phyloP scores from a whole-genome alignment of 2,888 invertebrate species.

The Scrobipalpa atriplicella region DNA sequence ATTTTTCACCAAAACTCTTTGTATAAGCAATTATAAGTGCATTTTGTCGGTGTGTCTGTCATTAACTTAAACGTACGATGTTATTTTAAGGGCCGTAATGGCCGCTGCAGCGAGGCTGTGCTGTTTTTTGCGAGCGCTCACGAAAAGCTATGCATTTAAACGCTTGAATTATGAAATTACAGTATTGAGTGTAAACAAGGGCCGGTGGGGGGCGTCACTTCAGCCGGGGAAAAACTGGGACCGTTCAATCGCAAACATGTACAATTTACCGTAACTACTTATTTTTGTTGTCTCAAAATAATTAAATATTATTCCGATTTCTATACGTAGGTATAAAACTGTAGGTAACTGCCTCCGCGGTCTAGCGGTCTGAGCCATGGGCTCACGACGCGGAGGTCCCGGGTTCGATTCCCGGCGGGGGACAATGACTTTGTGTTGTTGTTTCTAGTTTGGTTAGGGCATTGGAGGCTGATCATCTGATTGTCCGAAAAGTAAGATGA shows the following conservation, averaged over 20 bases:
- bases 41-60: slow-evolving; percentile 81
- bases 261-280: slow-evolving; percentile 20
- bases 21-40: slow-evolving; percentile 80
- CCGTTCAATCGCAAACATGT: slow-evolving; percentile 29
- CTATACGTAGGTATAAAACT: too few species aligned
- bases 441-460: too few species aligned
- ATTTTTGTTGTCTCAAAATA: slow-evolving; percentile 3
- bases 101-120: slow-evolving; percentile 69
- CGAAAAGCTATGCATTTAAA: slow-evolving; percentile 82
- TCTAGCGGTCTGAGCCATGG: too few species aligned
- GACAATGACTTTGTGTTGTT: too few species aligned
- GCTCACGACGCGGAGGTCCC: too few species aligned
- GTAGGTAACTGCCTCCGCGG: too few species aligned
- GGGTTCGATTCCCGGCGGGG: too few species aligned
- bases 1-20: slow-evolving; percentile 80
- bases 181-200: slow-evolving; percentile 77
- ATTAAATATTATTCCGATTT: not conserved
- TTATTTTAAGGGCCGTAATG: slow-evolving; percentile 81
- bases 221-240: slow-evolving; percentile 31
- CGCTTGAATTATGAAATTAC: slow-evolving; percentile 82
- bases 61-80: slow-evolving; percentile 83
- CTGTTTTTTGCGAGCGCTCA: slow-evolving; percentile 71
- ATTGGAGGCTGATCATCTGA: too few species aligned
- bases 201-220: slow-evolving; percentile 48
- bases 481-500: too few species aligned